phyloP scores from a whole-genome alignment of 2,888 invertebrate genomes.

The Rhingia campestris region DNA sequence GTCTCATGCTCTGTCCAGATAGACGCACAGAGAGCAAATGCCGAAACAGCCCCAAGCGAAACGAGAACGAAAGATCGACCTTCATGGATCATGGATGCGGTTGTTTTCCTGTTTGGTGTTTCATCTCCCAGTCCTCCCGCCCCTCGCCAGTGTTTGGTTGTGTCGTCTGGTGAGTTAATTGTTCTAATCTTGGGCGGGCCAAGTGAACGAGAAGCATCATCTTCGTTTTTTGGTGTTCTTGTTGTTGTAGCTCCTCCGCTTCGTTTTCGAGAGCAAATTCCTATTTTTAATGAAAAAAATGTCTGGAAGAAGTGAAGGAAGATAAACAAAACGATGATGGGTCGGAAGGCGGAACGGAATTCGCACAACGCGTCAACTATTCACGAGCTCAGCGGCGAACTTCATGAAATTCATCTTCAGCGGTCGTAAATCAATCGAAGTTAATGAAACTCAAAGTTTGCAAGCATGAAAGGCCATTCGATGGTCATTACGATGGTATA shows the following conservation, averaged over 20 bases:
- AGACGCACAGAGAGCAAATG: background rate
- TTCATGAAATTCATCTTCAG: slow-evolving; percentile 61
- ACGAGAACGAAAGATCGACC: slow-evolving; percentile 50
- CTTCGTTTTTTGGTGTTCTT: background rate
- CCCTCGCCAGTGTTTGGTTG: slow-evolving; percentile 5
- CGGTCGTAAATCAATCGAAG: slow-evolving; percentile 72
- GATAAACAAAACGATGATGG: slow-evolving; percentile 11
- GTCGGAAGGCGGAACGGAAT: slow-evolving; percentile 70
- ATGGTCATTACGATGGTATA: slow-evolving; percentile 35
- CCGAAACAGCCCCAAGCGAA: slow-evolving; percentile 32
- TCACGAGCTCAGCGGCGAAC: background rate
- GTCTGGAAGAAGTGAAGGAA: slow-evolving; percentile 34
- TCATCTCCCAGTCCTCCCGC: background rate
- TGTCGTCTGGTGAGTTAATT: slow-evolving; percentile 73
- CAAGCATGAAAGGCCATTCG: slow-evolving; percentile 49
- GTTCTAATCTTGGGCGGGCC: slow-evolving; percentile 74
- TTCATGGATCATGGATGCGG: slow-evolving; percentile 29
- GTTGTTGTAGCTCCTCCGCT: background rate
- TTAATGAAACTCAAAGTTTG: slow-evolving; percentile 64
- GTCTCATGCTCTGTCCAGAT: slow-evolving; percentile 30
- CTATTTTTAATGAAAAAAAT: slow-evolving; percentile 57
- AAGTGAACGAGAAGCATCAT: slow-evolving; percentile 58
- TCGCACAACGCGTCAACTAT: slow-evolving; percentile 64
- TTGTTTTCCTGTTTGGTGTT: slow-evolving; percentile 2
- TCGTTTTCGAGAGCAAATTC: slow-evolving; percentile 44